phyloP scores from a whole-genome alignment of 2,113 vertebrate genomes.

The Melanerpes aurifrons region DNA sequence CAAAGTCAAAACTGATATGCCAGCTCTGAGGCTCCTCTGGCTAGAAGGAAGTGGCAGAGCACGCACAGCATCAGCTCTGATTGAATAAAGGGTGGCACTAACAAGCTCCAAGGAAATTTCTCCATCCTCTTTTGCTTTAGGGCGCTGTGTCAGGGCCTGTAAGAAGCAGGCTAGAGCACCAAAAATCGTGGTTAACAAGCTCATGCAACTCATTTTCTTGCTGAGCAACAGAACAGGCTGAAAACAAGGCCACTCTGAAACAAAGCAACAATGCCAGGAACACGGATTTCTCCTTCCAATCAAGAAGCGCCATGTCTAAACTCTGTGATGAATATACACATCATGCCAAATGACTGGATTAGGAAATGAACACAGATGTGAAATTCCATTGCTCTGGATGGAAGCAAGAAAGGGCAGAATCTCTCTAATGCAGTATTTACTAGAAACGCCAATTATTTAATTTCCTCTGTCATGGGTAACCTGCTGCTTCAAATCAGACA shows the following conservation, averaged over 20 bases:
- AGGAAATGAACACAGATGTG: background rate
- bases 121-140: background rate
- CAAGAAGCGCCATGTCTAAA: background rate
- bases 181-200: background rate
- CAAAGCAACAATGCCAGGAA: constrained; percentile 27
- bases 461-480: constrained; percentile 9
- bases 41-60: background rate
- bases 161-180: background rate
- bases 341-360: background rate
- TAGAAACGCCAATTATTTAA: constrained; percentile 25
- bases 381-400: constrained; percentile 34
- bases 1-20: constrained; percentile 1
- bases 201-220: background rate
- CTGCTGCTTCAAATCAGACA: background rate
- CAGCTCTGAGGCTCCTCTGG: background rate
- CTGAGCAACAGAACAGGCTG: constrained; percentile 5
- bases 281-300: background rate
- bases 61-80: background rate
- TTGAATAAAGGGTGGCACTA: background rate
- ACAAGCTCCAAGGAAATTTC: background rate
- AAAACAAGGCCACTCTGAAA: constrained; percentile 17
- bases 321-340: constrained; percentile 36
- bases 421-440: background rate
- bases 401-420: background rate
- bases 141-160: accelerated